Evolutionary conservation across 2,888 invertebrate genomes (phyloP).

Genomic region (Conchocele bisecta): DNA sequence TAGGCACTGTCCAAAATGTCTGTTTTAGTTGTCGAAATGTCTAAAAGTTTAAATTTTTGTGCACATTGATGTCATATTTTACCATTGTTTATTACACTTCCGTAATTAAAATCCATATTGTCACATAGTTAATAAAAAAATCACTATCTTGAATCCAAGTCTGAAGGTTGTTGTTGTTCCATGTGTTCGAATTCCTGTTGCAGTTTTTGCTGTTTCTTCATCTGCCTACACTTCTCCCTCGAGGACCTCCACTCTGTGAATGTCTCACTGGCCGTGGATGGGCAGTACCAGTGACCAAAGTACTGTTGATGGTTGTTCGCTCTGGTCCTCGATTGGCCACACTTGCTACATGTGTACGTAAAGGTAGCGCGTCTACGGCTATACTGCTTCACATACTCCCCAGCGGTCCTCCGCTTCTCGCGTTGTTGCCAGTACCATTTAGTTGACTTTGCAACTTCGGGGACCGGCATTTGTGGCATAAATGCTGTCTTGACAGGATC

Average conservation of each 20-base stretch:
- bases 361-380: neutral
- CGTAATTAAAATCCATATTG: no score
- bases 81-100: no score
- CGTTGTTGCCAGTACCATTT: constrained; percentile 13
- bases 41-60: no score
- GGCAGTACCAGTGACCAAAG: constrained; percentile 23
- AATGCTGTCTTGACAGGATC: neutral
- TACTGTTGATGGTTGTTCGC: constrained; percentile 8
- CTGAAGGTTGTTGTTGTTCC: neutral
- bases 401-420: constrained; percentile 6
- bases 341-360: constrained; percentile 21
- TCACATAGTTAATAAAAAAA: no score
- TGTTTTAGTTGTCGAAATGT: no score
- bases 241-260: neutral
- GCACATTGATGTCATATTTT: no score
- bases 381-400: constrained; percentile 4
- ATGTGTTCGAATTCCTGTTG: neutral
- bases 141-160: no score
- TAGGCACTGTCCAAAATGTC: neutral
- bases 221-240: neutral
- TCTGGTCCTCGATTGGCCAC: constrained; percentile 8
- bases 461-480: neutral
- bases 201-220: neutral
- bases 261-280: neutral
- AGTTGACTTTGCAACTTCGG: neutral